phyloP scores from a whole-genome alignment of 2,888 invertebrate species.

The Hedychridium roseum region DNA sequence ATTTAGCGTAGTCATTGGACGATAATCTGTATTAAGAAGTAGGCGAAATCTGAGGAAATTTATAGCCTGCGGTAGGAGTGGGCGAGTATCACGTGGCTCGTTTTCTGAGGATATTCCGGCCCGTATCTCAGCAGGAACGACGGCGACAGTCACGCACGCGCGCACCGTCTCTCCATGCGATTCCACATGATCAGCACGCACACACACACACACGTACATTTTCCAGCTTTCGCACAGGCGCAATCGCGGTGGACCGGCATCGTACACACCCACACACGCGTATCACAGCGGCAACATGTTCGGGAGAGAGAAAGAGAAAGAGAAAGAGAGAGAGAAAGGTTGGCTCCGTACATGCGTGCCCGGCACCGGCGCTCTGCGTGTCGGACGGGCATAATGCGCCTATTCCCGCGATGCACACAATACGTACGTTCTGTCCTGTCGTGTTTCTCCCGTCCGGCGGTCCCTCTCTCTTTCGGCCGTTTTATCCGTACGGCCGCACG shows the following conservation, averaged over 20 bases:
- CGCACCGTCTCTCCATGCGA: not conserved
- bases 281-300: not conserved
- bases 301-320: not conserved
- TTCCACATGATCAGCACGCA: not conserved
- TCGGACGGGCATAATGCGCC: constrained; percentile 11
- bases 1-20: too few relatives aligned
- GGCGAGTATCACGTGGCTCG: too few relatives aligned
- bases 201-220: not conserved
- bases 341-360: constrained; percentile 25
- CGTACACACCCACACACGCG: not conserved
- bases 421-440: constrained; percentile 11
- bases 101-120: too few relatives aligned
- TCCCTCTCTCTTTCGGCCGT: constrained; percentile 3
- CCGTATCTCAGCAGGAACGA: too few relatives aligned
- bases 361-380: constrained; percentile 18
- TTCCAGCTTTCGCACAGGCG: not conserved
- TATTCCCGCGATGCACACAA: constrained; percentile 15
- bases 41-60: too few relatives aligned
- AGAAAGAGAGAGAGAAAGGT: constrained; percentile 10
- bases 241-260: not conserved
- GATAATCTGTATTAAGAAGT: too few relatives aligned
- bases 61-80: too few relatives aligned
- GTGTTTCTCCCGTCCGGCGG: not conserved
- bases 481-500: constrained; percentile 12
- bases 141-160: not conserved